A percentile compares a stretch with the other conserved stretches of the same genome.
Evolutionary conservation across 1,140 invertebrate species (phyloP).

Genomic region (Capitella teleta): DNA sequence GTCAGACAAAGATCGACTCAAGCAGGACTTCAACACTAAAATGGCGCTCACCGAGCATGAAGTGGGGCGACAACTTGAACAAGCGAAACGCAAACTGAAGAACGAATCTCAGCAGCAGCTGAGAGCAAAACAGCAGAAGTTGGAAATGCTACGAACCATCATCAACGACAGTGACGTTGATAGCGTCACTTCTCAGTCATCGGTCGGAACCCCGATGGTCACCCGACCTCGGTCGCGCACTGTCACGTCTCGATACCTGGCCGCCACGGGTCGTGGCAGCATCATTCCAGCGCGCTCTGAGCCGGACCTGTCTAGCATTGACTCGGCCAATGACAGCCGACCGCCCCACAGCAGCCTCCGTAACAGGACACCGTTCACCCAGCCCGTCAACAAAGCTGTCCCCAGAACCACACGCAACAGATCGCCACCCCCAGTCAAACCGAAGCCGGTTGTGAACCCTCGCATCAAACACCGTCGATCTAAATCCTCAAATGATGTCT

Average conservation of each 20-base stretch:
- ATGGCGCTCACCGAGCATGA: conserved; percentile 31
- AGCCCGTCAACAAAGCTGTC: neutral
- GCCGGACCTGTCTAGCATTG: conserved; percentile 12
- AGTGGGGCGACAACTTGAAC: conserved; percentile 16
- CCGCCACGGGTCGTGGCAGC: neutral
- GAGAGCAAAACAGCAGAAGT: conserved; percentile 6
- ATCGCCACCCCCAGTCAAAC: conserved; percentile 9
- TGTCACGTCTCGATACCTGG: neutral
- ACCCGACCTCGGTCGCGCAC: too few species aligned
- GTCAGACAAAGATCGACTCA: conserved; percentile 32
- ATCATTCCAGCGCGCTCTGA: neutral
- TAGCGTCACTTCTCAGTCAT: neutral
- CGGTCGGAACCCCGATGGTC: too few species aligned
- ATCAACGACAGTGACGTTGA: conserved; percentile 10
- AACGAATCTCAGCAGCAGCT: neutral
- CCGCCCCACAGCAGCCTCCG: conserved; percentile 13
- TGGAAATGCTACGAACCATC: conserved; percentile 8
- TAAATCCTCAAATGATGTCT: conserved; percentile 58
- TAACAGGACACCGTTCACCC: conserved; percentile 10
- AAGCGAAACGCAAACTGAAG: neutral
- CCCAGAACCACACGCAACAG: conserved; percentile 1
- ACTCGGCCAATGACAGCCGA: conserved; percentile 14
- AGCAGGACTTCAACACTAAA: conserved; percentile 24
- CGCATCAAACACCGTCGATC: conserved; percentile 55
- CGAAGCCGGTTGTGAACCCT: conserved; percentile 7